Percentiles rank a stretch among this genome's conserved stretches.
These are phyloP conservation scores for Amiota minor DNA, from an alignment of 2,888 invertebrate species.

Conservation along the genomic window DNA sequence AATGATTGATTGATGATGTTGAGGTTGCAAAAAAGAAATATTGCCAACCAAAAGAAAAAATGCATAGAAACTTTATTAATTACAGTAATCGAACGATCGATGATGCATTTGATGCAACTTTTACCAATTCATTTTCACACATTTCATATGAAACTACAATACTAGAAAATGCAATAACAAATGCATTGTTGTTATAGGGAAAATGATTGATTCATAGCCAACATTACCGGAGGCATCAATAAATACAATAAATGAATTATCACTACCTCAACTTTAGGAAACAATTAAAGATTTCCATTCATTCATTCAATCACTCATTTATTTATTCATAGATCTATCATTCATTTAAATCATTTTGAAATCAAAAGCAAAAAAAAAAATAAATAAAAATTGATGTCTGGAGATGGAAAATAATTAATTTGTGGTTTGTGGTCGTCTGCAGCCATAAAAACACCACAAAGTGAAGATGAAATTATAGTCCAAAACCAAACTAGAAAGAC, in stretches of 20 bases:
- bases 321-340: not conserved
- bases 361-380: not conserved
- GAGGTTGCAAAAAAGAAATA: not conserved
- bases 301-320: not conserved
- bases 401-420: conserved; percentile 28
- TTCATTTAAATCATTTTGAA: not conserved
- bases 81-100: not conserved
- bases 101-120: not conserved
- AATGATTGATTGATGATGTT: conserved; percentile 13
- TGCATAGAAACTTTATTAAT: conserved; percentile 6
- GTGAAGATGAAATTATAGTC: not conserved
- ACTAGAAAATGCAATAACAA: not conserved
- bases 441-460: conserved; percentile 1
- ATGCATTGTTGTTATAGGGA: not conserved
- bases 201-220: not conserved
- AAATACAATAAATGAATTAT: not conserved
- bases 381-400: not conserved
- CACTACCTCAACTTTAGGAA: conserved; percentile 1
- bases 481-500: no score
- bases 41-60: not conserved
- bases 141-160: not conserved
- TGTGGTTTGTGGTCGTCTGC: conserved; percentile 17
- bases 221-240: conserved; percentile 2
- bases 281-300: conserved; percentile 21
- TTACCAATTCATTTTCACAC: conserved; percentile 3